phyloP scores from a whole-genome alignment of 2,113 vertebrate genomes.

The Chunga burmeisteri region DNA sequence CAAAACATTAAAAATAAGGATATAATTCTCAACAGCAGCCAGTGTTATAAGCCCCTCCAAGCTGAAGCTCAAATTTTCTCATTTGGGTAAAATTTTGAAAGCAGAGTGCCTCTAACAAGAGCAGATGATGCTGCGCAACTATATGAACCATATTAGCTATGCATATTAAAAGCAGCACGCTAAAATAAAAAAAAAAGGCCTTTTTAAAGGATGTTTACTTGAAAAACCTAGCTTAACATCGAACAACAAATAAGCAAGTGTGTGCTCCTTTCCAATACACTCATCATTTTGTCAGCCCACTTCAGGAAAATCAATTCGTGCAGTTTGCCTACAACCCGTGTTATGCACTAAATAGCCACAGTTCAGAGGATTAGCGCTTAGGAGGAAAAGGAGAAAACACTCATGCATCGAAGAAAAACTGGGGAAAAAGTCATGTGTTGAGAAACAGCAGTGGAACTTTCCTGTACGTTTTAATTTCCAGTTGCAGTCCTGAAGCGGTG shows the following conservation, averaged over 20 bases:
- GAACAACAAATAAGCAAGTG: conserved; percentile 2
- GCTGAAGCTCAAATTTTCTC: background rate
- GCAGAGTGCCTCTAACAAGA: background rate
- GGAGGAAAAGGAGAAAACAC: background rate
- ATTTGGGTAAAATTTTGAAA: background rate
- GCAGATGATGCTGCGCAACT: background rate
- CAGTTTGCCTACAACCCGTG: background rate
- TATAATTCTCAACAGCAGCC: background rate
- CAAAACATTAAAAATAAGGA: background rate
- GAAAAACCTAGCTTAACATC: background rate
- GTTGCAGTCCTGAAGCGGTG: fast-evolving
- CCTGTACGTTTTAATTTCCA: fast-evolving
- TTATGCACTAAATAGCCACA: background rate
- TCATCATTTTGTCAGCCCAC: conserved; percentile 33
- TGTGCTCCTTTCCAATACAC: conserved; percentile 4
- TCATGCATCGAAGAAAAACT: background rate
- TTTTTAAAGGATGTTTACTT: background rate
- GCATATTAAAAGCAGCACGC: background rate
- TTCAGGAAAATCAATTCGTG: conserved; percentile 41
- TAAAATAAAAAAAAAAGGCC: background rate
- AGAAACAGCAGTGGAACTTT: background rate
- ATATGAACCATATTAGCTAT: background rate
- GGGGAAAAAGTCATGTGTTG: background rate
- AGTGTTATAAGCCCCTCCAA: background rate
- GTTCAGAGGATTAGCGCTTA: background rate